Conservation (phyloP, 2,113 vertebrate genomes). For the Scomber scombrus region DNA sequence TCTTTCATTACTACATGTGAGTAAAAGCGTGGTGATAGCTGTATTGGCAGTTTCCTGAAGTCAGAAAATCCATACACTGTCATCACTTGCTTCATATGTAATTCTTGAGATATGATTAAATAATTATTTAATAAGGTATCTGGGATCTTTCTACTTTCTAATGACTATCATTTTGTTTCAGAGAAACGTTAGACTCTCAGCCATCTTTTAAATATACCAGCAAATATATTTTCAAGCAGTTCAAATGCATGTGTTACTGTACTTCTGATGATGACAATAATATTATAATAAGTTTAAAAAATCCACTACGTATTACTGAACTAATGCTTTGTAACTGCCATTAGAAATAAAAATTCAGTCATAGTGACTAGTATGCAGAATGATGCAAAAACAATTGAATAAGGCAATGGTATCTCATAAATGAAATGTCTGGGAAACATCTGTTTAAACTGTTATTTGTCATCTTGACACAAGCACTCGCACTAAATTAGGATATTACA, state of each 20-base stretch:
- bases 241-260: background rate
- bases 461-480: conserved; percentile 40
- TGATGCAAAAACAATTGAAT: conserved; percentile 31
- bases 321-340: background rate
- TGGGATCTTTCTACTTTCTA: background rate
- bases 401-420: conserved; percentile 32
- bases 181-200: no score
- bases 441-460: conserved; percentile 34
- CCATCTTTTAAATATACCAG: no score
- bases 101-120: background rate
- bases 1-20: no score
- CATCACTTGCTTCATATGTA: background rate
- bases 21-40: background rate
- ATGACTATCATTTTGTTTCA: background rate
- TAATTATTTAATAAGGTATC: background rate
- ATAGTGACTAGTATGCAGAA: background rate
- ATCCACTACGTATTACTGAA: background rate
- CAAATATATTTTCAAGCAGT: background rate
- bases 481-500: conserved; percentile 55
- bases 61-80: background rate
- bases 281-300: background rate
- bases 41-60: no score
- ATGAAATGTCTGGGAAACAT: conserved; percentile 54
- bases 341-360: conserved; percentile 2
- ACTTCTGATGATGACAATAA: background rate